Base-by-base conservation (phyloP, 2,113 vertebrate genomes). In the Theristicus caerulescens region DNA sequence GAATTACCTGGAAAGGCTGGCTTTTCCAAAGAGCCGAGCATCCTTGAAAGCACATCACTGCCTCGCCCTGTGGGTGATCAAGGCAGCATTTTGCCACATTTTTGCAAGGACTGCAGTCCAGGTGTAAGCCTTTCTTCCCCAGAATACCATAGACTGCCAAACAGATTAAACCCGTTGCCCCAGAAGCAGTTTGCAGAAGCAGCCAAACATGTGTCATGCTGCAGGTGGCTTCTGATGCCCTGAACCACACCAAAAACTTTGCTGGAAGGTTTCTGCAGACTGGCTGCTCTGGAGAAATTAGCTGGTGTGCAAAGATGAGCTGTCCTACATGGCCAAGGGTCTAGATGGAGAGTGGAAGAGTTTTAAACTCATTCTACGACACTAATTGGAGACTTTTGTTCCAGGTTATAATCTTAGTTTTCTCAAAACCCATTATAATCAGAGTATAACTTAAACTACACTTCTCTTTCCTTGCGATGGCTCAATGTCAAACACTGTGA, bases 161-260 rank as follows among this genome's bases (percentile, higher is more conserved):
- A 27, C 5, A 52, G 36, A 64, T 4, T 19, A 87, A 58, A 32
- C 36, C 49, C 31, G 31, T 17, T 26, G 34, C 31, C 42, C 51
- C 57, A 54, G 85, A 3, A 64, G 55, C 34, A 20, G 36, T 16
- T 10, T 46, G 54, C 27, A n/a, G 58, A 55, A 71, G 44, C 1
- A 54, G 36, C 8, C 2, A 4, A 42, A 54, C 0, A 1, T 3
- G 31, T 5, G 9, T 38, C 62, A 25, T 0, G 1, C 44, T 65
- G 69, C 69, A 44, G 57, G 32, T 0, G 1, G 58, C 19, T 85
- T n/a, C 58, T 40, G 58, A 44, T 44, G 42, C 32, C 85, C 47
- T 7, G 25, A 82, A 49, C 46, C 54, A 62, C 59, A 26, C 21
- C 47, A 1, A 22, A 16, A 61, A 42, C 57, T 46, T 17, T 47